Evolutionary conservation across 35 echinoderm and acorn worm genomes (phyloP), one percentile per base, ranked within the genome.

Genomic region (Ophiothrix spiculata): DNA sequence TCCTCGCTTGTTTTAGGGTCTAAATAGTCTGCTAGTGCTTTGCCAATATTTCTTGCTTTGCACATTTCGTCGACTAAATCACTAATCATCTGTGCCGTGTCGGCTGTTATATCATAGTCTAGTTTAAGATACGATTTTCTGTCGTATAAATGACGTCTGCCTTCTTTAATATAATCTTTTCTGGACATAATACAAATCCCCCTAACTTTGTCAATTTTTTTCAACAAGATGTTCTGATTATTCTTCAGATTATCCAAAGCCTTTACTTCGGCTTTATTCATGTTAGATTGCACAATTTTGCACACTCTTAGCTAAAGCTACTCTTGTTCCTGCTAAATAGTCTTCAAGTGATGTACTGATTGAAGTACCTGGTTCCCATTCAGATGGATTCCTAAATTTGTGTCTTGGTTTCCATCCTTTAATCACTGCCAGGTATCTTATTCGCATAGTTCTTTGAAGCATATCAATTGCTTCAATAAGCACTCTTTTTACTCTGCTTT

Each of bases 151-250:
- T 81, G 25, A 34, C 64, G 81, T 21, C 81, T 64, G 31, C 37
- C 41, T 56, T 82, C 80, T 21, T 1, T 64, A 35, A 35, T 64
- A 35, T 83, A 83, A 54, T 83, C 81, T 54, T 36, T 56, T 31
- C 36, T 56, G 8, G 45, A 56, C 3, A 83, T 1, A 14, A 83
- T 63, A 35, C 41, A 45, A 36, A 83, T 63, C 21, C 80, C 80
- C 11, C 79, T 81, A 39, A 35, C 80, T 54, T 83, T 83, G 33
- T 83, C 80, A 39, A 56, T 56, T 14, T 83, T 56, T 56, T 49
- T 83, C 0, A 56, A 35, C 40, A 83, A 31, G 32, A 83, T 83
- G 32, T 29, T 54, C 36, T 19, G 33, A 46, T 83, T 56, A 56
- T 83, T 83, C 12, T 21, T 23, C 8, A 63, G 36, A 25, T 21